phyloP scores from a whole-genome alignment of 1,140 invertebrate genomes.

The Batillaria attramentaria region DNA sequence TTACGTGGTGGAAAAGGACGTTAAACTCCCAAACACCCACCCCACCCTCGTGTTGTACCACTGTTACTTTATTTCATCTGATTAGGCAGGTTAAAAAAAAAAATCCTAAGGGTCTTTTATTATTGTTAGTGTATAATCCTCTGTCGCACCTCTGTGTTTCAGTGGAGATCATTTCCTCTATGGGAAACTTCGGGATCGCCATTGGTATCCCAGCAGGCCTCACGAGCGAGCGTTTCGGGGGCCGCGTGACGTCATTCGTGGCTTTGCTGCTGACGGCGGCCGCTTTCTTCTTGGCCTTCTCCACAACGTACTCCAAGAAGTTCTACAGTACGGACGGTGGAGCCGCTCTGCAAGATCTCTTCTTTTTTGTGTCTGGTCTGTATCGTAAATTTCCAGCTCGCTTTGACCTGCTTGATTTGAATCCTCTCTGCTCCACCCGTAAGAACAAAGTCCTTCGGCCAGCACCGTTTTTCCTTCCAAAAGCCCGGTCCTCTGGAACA shows the following conservation, averaged over 20 bases:
- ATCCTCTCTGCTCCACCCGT: no score
- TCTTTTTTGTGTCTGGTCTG: slow-evolving; percentile 55
- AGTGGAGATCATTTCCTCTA: slow-evolving; percentile 61
- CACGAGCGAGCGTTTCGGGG: slow-evolving; percentile 51
- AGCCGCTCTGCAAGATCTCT: slow-evolving; percentile 55
- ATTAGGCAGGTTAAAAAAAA: no score
- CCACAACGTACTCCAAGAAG: slow-evolving; percentile 45
- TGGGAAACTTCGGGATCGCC: slow-evolving; percentile 61
- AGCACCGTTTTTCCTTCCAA: no score
- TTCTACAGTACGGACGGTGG: slow-evolving; percentile 47
- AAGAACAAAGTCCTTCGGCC: no score
- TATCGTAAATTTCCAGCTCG: no score
- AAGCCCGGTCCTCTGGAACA: no score
- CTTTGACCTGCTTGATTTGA: no score
- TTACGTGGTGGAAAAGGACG: no score
- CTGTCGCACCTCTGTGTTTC: slow-evolving; percentile 28
- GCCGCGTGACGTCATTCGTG: slow-evolving; percentile 52
- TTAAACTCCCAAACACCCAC: no score
- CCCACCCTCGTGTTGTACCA: no score
- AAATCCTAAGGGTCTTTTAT: no score
- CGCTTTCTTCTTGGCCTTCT: slow-evolving; percentile 52
- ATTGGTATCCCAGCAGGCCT: slow-evolving; percentile 60
- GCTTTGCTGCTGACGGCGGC: slow-evolving; percentile 43
- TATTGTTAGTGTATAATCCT: neutral
- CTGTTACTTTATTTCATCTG: no score